These are phyloP conservation scores for Idaea aversata DNA, from an alignment of 2,888 invertebrate genomes.

Conservation along the genomic window DNA sequence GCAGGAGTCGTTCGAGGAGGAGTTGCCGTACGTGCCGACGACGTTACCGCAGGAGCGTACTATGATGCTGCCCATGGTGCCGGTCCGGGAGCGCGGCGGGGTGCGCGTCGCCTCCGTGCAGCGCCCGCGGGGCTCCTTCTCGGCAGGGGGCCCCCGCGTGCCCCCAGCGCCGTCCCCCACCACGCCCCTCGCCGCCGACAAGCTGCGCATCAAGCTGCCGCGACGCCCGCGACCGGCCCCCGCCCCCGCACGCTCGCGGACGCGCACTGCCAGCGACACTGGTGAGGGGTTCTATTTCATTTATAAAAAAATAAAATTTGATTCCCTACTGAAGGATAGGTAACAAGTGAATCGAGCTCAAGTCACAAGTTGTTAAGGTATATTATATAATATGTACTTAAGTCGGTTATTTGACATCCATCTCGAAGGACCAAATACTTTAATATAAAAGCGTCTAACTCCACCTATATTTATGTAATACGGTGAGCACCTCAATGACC, in stretches of 20 bases:
- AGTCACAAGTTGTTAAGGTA: no score
- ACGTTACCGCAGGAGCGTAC: slow-evolving; percentile 92
- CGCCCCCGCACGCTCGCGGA: slow-evolving; percentile 34
- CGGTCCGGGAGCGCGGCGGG: slow-evolving; percentile 79
- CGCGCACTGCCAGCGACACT: slow-evolving; percentile 52
- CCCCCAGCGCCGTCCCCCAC: slow-evolving; percentile 34
- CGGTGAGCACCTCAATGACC: no score
- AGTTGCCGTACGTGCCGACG: slow-evolving; percentile 94
- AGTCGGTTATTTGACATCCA: no score
- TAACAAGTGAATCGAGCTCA: no score
- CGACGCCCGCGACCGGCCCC: slow-evolving; percentile 53
- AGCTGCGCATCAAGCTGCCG: slow-evolving; percentile 58
- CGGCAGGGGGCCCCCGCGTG: slow-evolving; percentile 51
- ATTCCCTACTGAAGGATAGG: no score
- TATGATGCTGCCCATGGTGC: slow-evolving; percentile 89
- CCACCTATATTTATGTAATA: no score
- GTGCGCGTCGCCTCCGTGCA: slow-evolving; percentile 63
- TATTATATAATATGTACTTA: no score
- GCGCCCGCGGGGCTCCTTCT: slow-evolving; percentile 84
- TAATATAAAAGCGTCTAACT: no score
- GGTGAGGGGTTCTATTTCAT: slow-evolving; percentile 32
- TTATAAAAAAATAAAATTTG: no score
- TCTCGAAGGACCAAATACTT: no score
- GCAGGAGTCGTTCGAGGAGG: slow-evolving; percentile 92
- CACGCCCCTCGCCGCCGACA: slow-evolving; percentile 53